Evolutionary conservation across 1,140 invertebrate species (phyloP), one percentile per base, ranked within the genome.

Genomic region (Drosophila pruinosa): DNA sequence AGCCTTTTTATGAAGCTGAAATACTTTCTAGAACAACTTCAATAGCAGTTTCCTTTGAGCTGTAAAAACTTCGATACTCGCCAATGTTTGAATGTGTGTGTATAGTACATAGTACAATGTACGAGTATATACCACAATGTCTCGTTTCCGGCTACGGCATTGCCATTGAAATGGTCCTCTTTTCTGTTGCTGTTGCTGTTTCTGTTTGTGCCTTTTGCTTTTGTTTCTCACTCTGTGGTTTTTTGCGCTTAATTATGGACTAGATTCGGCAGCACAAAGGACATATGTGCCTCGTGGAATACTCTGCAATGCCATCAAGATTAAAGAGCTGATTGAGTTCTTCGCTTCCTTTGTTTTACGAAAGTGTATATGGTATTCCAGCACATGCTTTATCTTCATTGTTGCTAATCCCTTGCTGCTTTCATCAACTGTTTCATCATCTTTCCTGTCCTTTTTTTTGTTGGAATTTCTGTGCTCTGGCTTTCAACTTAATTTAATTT

Each of bases 201-300:
- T 57, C 39, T 28, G 4, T 3, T 58, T 47, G 19, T 50, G 61
- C 36, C n/a, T 36, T 68, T 48, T 34, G 28, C 38, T 56, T 63
- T 41, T 41, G 22, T 54, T 68, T 39, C 19, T 72, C 62, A 48
- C 61, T 56, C 50, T 80, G 72, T 67, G 76, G 75, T 62, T 64
- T 67, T 47, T 50, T 47, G 47, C 54, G 72, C 81, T 83, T 83
- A 83, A 86, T 83, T 83, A 83, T 83, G 68, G 62, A 85, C 62
- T 65, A 85, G 65, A 58, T 36, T 45, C 28, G 52, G 31, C 57
- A 52, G 36, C 52, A 28, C 52, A 56, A 31, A 70, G 45, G 34
- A 43, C 52, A 69, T 21, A 56, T 39, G 14, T 43, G 22, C 6
- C 24, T 17, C 36, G 1, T 61, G 19, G 21, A 26, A 45, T 62